phyloP scores from a whole-genome alignment of 2,888 invertebrate species.

The Sympetrum striolatum region DNA sequence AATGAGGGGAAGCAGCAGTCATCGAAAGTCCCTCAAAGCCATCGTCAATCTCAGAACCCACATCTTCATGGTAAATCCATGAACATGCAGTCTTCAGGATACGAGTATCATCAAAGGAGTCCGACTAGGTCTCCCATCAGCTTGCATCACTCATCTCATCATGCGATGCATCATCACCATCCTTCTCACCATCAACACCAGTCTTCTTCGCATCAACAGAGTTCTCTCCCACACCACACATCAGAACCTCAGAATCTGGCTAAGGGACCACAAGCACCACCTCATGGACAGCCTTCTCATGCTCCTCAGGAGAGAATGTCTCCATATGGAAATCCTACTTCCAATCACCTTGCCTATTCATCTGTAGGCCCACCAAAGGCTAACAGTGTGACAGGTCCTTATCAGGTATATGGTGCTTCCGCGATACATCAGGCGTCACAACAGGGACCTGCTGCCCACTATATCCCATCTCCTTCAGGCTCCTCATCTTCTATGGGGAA shows the following conservation, averaged over 20 bases:
- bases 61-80: constrained; percentile 13
- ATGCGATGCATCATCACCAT: constrained; percentile 56
- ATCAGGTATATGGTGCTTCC: constrained; percentile 50
- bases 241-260: constrained; percentile 27
- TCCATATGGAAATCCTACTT: constrained; percentile 7
- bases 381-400: neutral
- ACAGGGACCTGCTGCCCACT: constrained; percentile 57
- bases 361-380: constrained; percentile 10
- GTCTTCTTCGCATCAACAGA: constrained; percentile 41
- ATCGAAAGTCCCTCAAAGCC: constrained; percentile 26
- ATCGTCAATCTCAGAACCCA: constrained; percentile 11
- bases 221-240: constrained; percentile 4
- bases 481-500: constrained; percentile 63
- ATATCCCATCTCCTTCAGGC: constrained; percentile 61
- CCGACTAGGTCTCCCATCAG: constrained; percentile 53
- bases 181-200: constrained; percentile 49
- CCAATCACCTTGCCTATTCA: constrained; percentile 15
- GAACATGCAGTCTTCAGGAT: neutral
- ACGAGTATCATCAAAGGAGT: constrained; percentile 26
- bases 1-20: constrained; percentile 73
- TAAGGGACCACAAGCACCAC: constrained; percentile 5
- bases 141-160: constrained; percentile 57
- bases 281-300: constrained; percentile 10
- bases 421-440: constrained; percentile 61
- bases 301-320: constrained; percentile 6